Evolutionary conservation across 2,113 vertebrate species (phyloP).

Genomic region (Gadus macrocephalus): DNA sequence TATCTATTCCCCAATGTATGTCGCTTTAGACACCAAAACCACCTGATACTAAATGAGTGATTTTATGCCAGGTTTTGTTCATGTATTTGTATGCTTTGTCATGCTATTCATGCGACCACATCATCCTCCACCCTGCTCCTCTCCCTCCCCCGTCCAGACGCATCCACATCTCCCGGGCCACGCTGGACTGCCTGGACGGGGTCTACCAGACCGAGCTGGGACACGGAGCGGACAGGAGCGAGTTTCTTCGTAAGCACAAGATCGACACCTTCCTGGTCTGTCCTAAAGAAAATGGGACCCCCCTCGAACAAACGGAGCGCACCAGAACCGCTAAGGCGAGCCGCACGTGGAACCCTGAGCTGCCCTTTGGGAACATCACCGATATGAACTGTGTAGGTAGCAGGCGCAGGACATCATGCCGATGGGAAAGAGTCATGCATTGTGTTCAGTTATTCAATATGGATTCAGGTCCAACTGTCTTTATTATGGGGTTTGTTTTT

Average conservation of each 20-base stretch:
- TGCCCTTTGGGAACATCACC: constrained; percentile 50
- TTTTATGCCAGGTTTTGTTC: no score
- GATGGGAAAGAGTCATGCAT: no score
- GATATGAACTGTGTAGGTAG: constrained; percentile 71
- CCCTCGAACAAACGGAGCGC: constrained; percentile 9
- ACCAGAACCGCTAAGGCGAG: constrained; percentile 41
- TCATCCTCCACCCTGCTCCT: background rate
- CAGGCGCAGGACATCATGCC: background rate
- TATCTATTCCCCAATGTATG: no score
- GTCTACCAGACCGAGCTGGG: constrained; percentile 70
- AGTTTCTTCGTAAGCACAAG: constrained; percentile 68
- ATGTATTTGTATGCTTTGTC: no score
- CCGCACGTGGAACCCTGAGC: constrained; percentile 53
- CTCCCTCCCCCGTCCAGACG: constrained; percentile 44
- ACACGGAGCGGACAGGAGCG: constrained; percentile 63
- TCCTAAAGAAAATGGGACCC: constrained; percentile 31
- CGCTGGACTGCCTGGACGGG: constrained; percentile 67
- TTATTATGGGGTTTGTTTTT: no score
- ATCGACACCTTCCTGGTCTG: constrained; percentile 77
- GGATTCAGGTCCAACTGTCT: no score
- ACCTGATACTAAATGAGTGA: no score
- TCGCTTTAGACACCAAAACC: no score
- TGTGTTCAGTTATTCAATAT: no score
- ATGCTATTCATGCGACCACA: no score
- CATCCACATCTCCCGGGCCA: constrained; percentile 74